A percentile compares a stretch with the other conserved stretches of the same genome.
phyloP scores from a whole-genome alignment of 2,888 invertebrate species.

The Nebria salina region DNA sequence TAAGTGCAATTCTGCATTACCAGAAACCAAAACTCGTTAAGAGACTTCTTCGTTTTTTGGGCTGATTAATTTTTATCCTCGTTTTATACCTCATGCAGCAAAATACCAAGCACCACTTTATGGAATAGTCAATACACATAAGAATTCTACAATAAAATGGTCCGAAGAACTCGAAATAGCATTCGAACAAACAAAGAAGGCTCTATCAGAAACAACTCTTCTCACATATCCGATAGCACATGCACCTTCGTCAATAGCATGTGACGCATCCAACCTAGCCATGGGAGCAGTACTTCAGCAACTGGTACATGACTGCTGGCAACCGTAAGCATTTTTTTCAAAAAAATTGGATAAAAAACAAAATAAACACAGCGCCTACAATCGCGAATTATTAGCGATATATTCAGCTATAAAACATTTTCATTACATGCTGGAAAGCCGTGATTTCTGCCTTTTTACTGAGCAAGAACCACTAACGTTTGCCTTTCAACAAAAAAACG shows the following conservation, averaged over 20 bases:
- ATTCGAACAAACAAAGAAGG: constrained; percentile 45
- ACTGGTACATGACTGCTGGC: constrained; percentile 49
- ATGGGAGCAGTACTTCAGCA: constrained; percentile 58
- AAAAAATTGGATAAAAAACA: constrained; percentile 54
- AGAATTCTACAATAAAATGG: constrained; percentile 36
- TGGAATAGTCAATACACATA: no score
- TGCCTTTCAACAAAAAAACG: constrained; percentile 54
- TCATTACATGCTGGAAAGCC: constrained; percentile 57
- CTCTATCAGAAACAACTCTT: constrained; percentile 47
- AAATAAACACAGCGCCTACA: constrained; percentile 58
- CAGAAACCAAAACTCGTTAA: no score
- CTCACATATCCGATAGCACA: no score
- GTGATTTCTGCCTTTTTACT: constrained; percentile 54
- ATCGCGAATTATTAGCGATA: constrained; percentile 58
- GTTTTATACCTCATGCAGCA: no score
- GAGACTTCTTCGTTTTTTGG: no score
- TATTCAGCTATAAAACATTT: constrained; percentile 57
- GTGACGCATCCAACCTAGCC: constrained; percentile 51
- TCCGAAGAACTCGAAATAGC: constrained; percentile 33
- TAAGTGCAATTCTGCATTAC: no score
- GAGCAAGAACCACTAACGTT: constrained; percentile 57
- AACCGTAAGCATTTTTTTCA: constrained; percentile 57
- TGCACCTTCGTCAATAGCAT: constrained; percentile 42
- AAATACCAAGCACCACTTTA: no score
- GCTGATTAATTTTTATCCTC: no score